These are phyloP conservation scores for Hydrotaea diabolus DNA, from an alignment of 2,888 invertebrate species.

Conservation along the genomic window DNA sequence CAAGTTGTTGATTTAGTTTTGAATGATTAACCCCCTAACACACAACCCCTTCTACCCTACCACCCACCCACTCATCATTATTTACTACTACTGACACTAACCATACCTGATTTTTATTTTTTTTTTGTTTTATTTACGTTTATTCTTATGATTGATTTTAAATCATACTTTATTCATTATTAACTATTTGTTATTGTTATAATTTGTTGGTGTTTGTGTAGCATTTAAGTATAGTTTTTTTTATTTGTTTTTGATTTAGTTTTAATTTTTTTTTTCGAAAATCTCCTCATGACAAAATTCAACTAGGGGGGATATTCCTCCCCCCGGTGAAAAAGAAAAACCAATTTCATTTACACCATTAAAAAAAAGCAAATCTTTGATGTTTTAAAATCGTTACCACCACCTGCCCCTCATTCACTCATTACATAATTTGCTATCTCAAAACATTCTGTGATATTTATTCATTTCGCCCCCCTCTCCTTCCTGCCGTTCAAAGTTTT, in stretches of 20 bases:
- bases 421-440: background rate
- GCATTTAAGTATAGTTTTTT: constrained; percentile 74
- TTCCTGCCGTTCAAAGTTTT: background rate
- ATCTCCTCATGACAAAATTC: constrained; percentile 26
- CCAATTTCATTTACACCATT: too few relatives aligned
- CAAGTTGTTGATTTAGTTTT: constrained; percentile 74
- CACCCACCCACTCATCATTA: background rate
- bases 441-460: background rate
- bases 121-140: constrained; percentile 61
- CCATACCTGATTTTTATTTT: constrained; percentile 35
- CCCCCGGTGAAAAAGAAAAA: background rate
- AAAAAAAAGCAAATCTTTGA: background rate
- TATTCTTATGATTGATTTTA: constrained; percentile 55
- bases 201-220: constrained; percentile 77
- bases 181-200: constrained; percentile 65
- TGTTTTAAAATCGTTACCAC: background rate
- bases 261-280: constrained; percentile 44
- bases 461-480: too few relatives aligned
- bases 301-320: background rate
- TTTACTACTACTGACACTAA: constrained; percentile 27
- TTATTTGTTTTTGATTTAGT: constrained; percentile 45
- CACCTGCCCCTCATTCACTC: background rate
- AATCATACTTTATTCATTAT: constrained; percentile 64
- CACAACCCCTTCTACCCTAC: background rate
- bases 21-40: constrained; percentile 62